Evolutionary conservation across 2,888 invertebrate species (phyloP).

Genomic region (Eumerus sabulonum): DNA sequence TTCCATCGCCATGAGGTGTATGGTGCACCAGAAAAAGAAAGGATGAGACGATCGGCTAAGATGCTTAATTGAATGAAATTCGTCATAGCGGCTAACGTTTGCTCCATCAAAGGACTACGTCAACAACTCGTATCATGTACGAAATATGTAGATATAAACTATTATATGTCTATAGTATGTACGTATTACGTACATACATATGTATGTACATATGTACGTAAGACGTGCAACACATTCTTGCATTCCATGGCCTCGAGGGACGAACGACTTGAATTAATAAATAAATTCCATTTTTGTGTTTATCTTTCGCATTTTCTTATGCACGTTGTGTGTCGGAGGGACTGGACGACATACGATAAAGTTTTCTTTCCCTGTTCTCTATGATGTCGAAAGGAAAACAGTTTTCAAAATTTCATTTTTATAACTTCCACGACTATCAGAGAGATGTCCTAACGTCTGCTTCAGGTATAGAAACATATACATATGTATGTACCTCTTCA

Average conservation of each 20-base stretch:
- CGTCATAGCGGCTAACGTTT: constrained; percentile 53
- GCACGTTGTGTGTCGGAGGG: neutral
- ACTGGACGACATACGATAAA: constrained; percentile 41
- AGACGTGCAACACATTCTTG: no score
- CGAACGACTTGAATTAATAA: constrained; percentile 62
- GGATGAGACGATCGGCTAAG: constrained; percentile 24
- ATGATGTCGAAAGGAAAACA: constrained; percentile 47
- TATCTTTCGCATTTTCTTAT: constrained; percentile 34
- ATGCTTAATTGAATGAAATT: constrained; percentile 50
- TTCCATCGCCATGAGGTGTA: constrained; percentile 18
- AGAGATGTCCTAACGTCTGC: neutral
- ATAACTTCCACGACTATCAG: constrained; percentile 47
- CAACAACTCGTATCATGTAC: no score
- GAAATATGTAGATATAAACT: no score
- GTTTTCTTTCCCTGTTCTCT: constrained; percentile 53
- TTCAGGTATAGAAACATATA: constrained; percentile 4
- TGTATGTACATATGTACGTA: no score
- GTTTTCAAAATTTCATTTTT: constrained; percentile 55
- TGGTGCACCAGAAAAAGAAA: neutral
- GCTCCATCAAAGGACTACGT: constrained; percentile 6
- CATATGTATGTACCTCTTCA: no score
- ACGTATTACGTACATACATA: no score
- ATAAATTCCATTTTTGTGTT: constrained; percentile 65
- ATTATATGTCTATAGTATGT: no score
- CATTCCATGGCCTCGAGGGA: no score